Conservation (phyloP, 2,797 vertebrate species). For the Salmo trutta region DNA sequence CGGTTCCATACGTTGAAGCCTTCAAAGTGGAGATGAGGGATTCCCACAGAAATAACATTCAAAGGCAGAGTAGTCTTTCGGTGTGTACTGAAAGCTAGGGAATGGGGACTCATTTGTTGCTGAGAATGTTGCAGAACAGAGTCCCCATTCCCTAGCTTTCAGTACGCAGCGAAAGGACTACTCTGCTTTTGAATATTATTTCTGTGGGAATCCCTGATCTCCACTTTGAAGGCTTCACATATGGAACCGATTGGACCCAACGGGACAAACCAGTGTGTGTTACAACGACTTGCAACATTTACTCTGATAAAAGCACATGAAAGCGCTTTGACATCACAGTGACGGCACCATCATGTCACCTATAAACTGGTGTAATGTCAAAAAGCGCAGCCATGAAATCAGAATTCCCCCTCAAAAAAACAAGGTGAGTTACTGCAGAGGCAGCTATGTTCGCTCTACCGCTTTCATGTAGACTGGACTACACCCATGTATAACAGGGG, state of each 20-base stretch:
- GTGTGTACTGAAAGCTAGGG: no score
- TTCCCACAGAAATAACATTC: conserved; percentile 32
- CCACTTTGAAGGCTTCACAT: conserved; percentile 70
- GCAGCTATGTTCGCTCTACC: background rate
- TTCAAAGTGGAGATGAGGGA: no score
- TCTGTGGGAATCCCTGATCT: conserved; percentile 65
- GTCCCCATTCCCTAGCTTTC: no score
- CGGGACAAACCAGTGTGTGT: conserved; percentile 65
- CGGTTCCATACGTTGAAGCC: conserved; percentile 72
- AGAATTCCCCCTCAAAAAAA: conserved; percentile 17
- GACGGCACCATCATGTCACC: conserved; percentile 49
- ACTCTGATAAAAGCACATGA: conserved; percentile 55
- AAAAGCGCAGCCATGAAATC: conserved; percentile 28
- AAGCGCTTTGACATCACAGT: conserved; percentile 36
- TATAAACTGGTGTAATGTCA: conserved; percentile 42
- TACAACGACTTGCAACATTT: conserved; percentile 71
- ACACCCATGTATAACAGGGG: background rate
- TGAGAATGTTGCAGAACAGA: no score
- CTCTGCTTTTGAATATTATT: conserved; percentile 8
- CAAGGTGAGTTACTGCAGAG: background rate
- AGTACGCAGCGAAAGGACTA: no score
- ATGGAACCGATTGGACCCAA: conserved; percentile 73
- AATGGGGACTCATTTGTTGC: no score
- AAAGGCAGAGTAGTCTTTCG: no score
- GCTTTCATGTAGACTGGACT: background rate